Evolutionary conservation across 2,797 vertebrate genomes (phyloP).

Genomic region (Propithecus deckenii): DNA sequence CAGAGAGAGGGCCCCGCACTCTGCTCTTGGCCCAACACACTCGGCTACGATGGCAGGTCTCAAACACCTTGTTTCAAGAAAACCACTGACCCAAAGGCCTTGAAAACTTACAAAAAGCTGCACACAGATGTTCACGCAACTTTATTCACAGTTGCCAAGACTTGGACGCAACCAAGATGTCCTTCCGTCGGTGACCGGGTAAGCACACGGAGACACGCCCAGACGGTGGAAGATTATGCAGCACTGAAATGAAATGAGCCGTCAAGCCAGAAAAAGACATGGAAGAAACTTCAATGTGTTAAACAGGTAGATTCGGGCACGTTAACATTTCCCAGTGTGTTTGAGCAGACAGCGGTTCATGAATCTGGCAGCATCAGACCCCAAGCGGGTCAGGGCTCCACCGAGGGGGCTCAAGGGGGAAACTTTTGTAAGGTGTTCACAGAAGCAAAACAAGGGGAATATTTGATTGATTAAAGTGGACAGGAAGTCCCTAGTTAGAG

Average conservation of each 20-base stretch:
- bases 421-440: background rate
- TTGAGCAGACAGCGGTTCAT: background rate
- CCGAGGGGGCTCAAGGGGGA: accelerated
- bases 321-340: background rate
- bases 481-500: background rate
- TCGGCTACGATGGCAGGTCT: too few species aligned
- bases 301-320: background rate
- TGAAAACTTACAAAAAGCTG: too few species aligned
- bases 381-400: background rate
- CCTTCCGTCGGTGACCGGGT: background rate
- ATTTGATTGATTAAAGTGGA: background rate
- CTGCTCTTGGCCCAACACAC: too few species aligned
- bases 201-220: background rate
- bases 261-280: background rate
- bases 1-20: too few species aligned
- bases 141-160: too few species aligned
- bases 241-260: background rate
- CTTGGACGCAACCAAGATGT: too few species aligned
- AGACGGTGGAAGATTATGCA: accelerated
- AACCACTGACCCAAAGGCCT: too few species aligned
- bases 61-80: too few species aligned
- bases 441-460: background rate
- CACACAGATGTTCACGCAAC: too few species aligned
- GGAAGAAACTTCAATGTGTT: background rate
- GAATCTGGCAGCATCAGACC: background rate